Evolutionary conservation across 2,797 vertebrate species (phyloP).

Genomic region (Gymnothorax javanicus): DNA sequence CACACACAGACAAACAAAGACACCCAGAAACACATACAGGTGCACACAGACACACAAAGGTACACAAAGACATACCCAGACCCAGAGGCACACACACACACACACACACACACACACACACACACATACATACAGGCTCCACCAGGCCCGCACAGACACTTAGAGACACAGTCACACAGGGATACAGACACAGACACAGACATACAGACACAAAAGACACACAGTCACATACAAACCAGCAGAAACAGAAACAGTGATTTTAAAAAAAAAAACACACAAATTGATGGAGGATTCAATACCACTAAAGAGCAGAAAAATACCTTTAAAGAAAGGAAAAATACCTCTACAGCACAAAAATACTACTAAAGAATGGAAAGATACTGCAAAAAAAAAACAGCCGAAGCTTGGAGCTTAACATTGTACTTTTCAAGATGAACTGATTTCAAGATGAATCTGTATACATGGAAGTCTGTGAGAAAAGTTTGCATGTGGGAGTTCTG

Average conservation of each 20-base stretch:
- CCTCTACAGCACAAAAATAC: no score
- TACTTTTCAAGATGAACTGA: constrained; percentile 46
- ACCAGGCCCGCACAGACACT: no score
- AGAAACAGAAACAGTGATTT: no score
- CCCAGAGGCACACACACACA: no score
- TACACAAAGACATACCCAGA: constrained; percentile 51
- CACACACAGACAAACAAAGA: constrained; percentile 58
- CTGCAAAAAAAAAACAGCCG: constrained; percentile 54
- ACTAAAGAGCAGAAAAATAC: no score
- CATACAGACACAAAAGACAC: no score
- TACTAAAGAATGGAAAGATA: no score
- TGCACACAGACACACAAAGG: constrained; percentile 10
- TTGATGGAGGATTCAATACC: constrained; percentile 72
- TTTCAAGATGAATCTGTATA: constrained; percentile 47
- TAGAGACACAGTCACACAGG: no score
- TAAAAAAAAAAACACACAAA: constrained; percentile 48
- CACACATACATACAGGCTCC: no score
- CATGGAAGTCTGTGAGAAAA: constrained; percentile 68
- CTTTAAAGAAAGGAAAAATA: no score
- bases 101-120: constrained; percentile 21
- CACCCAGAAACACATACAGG: constrained; percentile 48
- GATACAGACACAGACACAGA: no score
- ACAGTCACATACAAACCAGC: no score
- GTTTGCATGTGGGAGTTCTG: constrained; percentile 71
- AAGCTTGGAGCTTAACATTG: constrained; percentile 74